Evolutionary conservation across 2,113 vertebrate genomes (phyloP).

Genomic region (Pyrgilauda ruficollis): DNA sequence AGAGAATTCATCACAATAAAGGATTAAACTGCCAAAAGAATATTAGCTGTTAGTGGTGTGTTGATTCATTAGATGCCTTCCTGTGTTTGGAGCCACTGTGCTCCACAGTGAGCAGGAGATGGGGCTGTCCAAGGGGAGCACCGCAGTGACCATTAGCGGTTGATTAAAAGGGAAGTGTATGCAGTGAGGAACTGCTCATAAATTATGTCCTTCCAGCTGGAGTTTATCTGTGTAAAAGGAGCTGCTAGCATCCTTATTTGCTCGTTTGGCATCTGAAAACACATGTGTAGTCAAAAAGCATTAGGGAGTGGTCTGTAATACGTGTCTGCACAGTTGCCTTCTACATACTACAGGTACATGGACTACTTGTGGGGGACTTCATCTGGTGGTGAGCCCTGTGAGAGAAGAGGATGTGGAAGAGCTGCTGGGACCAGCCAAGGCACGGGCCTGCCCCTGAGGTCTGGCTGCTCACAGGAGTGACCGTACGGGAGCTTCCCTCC

Average conservation of each 20-base stretch:
- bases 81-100: neutral
- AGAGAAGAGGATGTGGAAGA: neutral
- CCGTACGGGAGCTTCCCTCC: neutral
- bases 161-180: conserved; percentile 44
- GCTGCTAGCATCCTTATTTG: neutral
- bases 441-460: neutral
- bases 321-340: neutral
- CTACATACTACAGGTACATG: accelerated
- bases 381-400: accelerated
- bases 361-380: accelerated
- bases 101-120: neutral
- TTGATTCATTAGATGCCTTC: conserved; percentile 33
- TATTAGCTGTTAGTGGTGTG: conserved; percentile 44
- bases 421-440: neutral
- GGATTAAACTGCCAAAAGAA: conserved; percentile 33
- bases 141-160: conserved; percentile 24
- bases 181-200: conserved; percentile 14
- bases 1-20: conserved; percentile 42
- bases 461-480: neutral
- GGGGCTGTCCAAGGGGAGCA: conserved; percentile 27
- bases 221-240: neutral
- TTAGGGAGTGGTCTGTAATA: neutral
- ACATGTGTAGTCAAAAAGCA: neutral
- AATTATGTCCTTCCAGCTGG: conserved; percentile 39
- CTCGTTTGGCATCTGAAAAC: neutral